phyloP scores from a whole-genome alignment of 2,888 invertebrate genomes.

The Clistopyga incitator region DNA sequence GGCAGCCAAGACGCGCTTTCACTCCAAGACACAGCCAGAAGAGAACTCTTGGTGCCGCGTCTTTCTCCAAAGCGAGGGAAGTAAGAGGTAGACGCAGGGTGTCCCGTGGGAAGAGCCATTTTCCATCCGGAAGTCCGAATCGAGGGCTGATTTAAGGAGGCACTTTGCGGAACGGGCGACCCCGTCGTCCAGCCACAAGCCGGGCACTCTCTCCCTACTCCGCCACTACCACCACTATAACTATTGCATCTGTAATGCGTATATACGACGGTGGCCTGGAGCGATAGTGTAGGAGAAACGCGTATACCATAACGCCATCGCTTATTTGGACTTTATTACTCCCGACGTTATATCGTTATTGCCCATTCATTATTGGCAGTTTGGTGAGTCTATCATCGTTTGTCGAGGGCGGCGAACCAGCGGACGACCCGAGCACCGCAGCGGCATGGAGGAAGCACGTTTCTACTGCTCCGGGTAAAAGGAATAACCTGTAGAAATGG shows the following conservation, averaged over 20 bases:
- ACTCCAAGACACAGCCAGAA: constrained; percentile 15
- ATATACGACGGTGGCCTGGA: constrained; percentile 17
- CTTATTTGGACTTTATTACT: constrained; percentile 70
- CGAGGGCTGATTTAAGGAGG: constrained; percentile 65
- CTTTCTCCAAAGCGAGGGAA: constrained; percentile 33
- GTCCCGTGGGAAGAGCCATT: constrained; percentile 61
- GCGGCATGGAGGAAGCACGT: not conserved
- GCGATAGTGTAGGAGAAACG: constrained; percentile 10
- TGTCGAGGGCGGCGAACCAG: constrained; percentile 56
- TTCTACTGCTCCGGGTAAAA: constrained; percentile 34
- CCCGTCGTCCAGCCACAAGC: constrained; percentile 47
- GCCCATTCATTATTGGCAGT: constrained; percentile 65
- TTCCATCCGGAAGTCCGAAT: constrained; percentile 64
- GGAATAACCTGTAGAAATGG: constrained; percentile 54
- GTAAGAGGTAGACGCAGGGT: constrained; percentile 28
- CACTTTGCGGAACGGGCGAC: constrained; percentile 56
- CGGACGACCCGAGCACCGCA: constrained; percentile 25
- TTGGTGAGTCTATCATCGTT: constrained; percentile 63
- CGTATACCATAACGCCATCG: constrained; percentile 57
- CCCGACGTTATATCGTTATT: constrained; percentile 63
- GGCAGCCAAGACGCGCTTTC: constrained; percentile 50
- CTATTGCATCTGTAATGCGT: not conserved
- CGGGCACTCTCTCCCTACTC: constrained; percentile 1
- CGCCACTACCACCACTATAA: constrained; percentile 33
- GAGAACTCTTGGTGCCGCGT: constrained; percentile 1